A percentile compares a stretch with the other conserved stretches of the same genome.
These are phyloP conservation scores for Scaptomyza polygonia DNA, from an alignment of 2,888 invertebrate genomes.

Conservation along the genomic window DNA sequence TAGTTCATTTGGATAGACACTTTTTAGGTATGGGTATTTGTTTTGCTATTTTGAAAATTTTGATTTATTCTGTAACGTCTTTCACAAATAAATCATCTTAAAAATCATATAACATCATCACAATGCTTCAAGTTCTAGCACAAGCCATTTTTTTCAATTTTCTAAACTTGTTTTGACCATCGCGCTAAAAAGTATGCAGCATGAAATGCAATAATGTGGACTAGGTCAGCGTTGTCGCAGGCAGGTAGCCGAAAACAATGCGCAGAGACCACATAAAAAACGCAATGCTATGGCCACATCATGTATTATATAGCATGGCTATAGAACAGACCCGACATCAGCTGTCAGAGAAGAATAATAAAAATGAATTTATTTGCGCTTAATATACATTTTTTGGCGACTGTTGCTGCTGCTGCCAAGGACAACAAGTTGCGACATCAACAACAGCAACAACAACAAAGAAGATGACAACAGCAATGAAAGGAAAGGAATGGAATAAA, in stretches of 20 bases:
- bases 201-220: conserved; percentile 22
- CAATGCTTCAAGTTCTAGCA: neutral
- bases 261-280: conserved; percentile 15
- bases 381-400: conserved; percentile 37
- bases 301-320: too few relatives aligned
- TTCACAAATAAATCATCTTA: too few relatives aligned
- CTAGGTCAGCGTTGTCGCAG: conserved; percentile 27
- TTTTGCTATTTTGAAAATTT: neutral
- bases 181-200: conserved; percentile 36
- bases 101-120: neutral
- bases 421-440: conserved; percentile 70
- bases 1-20: neutral
- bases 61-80: too few relatives aligned
- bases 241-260: conserved; percentile 7
- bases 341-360: conserved; percentile 73
- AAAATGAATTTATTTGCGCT: conserved; percentile 75
- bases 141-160: neutral
- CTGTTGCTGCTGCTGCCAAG: conserved; percentile 37
- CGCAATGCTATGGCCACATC: conserved; percentile 32
- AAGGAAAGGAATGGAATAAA: conserved; percentile 3
- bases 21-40: too few relatives aligned
- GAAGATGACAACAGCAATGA: neutral
- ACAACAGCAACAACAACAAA: neutral
- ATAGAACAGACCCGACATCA: conserved; percentile 59
- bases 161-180: neutral